Percentiles rank a stretch among this genome's conserved stretches.
These are phyloP conservation scores for Dolomedes plantarius DNA, from an alignment of 2,888 invertebrate genomes.

Conservation along the genomic window DNA sequence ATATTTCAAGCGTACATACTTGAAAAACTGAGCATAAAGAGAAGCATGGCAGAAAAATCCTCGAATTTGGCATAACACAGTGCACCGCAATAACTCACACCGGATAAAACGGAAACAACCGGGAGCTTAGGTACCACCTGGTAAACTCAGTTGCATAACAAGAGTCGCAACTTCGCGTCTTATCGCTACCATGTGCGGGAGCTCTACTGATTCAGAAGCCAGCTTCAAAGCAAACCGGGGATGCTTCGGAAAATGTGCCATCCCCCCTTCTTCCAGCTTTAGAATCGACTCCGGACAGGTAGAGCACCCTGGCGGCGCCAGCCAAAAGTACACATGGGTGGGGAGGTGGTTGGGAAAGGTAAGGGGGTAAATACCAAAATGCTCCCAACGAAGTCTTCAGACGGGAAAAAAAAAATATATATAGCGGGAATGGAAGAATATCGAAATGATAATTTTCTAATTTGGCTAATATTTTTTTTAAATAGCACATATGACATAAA, in stretches of 20 bases:
- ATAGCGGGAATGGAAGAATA: no score
- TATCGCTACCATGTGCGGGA: constrained; percentile 32
- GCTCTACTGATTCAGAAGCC: constrained; percentile 31
- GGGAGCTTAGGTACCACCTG: not conserved
- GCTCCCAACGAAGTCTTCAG: no score
- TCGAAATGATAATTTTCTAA: no score
- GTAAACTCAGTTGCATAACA: not conserved
- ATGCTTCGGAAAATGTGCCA: constrained; percentile 16
- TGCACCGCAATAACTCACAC: not conserved
- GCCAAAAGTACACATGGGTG: constrained; percentile 18
- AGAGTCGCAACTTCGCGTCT: constrained; percentile 13
- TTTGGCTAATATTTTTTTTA: no score
- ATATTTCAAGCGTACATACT: no score
- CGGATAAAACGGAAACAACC: not conserved
- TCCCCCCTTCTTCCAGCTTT: constrained; percentile 8
- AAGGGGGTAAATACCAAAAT: not conserved
- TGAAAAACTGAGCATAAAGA: no score
- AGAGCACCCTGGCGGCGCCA: constrained; percentile 64
- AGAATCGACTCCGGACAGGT: constrained; percentile 33
- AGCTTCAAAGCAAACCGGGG: constrained; percentile 1
- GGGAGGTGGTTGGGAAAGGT: not conserved
- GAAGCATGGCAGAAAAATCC: no score
- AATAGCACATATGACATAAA: no score
- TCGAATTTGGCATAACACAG: no score
- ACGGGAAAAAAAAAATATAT: no score